A percentile compares a stretch with the other conserved stretches of the same genome.
These are phyloP conservation scores for Mesorhabditis sp. DNA, from an alignment of 2,888 invertebrate genomes.

Conservation along the genomic window DNA sequence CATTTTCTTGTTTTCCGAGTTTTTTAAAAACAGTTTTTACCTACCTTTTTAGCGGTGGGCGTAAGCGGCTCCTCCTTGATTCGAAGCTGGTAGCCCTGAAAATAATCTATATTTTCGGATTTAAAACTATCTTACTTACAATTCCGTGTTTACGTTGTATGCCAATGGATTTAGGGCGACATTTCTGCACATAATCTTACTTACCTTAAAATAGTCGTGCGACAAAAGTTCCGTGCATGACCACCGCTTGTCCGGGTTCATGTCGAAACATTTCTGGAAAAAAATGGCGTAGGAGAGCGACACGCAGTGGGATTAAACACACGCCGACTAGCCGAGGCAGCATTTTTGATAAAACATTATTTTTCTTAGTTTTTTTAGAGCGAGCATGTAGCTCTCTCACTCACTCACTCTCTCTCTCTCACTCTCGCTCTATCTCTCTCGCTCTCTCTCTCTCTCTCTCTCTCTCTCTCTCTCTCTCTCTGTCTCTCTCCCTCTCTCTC, in stretches of 20 bases:
- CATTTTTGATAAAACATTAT: not conserved
- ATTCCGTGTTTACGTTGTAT: too few species aligned
- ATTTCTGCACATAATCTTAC: too few species aligned
- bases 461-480: not conserved
- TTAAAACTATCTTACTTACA: too few species aligned
- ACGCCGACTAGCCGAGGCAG: too few species aligned
- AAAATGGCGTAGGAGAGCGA: not conserved
- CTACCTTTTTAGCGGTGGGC: not conserved
- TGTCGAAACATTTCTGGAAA: slow-evolving; percentile 82
- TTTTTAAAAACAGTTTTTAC: not conserved
- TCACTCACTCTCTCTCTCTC: too few species aligned
- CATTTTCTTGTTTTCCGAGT: too few species aligned
- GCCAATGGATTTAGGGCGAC: too few species aligned
- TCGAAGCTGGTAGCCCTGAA: slow-evolving; percentile 1
- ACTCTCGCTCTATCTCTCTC: too few species aligned
- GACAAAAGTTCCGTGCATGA: slow-evolving; percentile 83
- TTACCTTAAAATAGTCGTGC: slow-evolving; percentile 75
- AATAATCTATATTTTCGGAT: too few species aligned
- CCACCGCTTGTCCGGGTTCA: slow-evolving; percentile 85
- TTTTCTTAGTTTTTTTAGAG: not conserved
- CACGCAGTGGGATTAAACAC: not conserved
- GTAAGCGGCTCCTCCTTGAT: not conserved
- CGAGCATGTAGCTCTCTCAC: too few species aligned
- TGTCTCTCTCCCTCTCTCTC: not conserved
- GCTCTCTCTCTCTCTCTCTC: too few species aligned